Evolutionary conservation across 2,888 invertebrate genomes (phyloP), one percentile per base, ranked within the genome.

Genomic region (Drosophila anomalata): DNA sequence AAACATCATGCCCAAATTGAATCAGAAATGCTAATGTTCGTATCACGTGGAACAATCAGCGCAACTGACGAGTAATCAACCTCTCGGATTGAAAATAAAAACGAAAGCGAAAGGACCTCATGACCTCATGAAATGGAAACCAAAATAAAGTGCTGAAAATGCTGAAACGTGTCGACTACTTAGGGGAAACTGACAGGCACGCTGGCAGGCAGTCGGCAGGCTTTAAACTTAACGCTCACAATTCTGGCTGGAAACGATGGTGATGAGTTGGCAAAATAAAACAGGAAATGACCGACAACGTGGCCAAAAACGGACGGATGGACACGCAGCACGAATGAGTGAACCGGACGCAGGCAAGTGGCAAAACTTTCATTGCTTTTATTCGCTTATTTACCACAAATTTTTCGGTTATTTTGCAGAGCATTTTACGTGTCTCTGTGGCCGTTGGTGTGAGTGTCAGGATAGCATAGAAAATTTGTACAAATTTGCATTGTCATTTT

Each of bases 341-440:
- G 33, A 48, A 44, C 44, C 68, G 73, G 61, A 79, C 67, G 67
- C 61, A 68, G 73, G 69, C 60, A 75, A 87, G 81, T 81, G 79
- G 75, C 71, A 48, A 67, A 78, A 84, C 61, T 81, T 85, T 76
- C 83, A 75, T 69, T 76, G 78, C 70, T 85, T 78, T 87, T 75
- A 87, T 81, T 52, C 81, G 87, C 85, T 81, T 84, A 82, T 82
- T 82, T 87, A 87, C 84, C 81, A 82, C 81, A 78, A 22, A 84
- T 84, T 85, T 80, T 73, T 74, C 74, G 85, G 74, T 65, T 65
- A 78, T 82, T 82, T 87, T 78, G 68, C 62, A 46, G 51, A 65
- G 57, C 57, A 51, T 61, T 79, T 81, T 56, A 41, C 52, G 70
- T 69, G 33, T 70, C 26, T 41, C 8, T 17, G 17, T 36, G 24